A percentile compares a stretch with the other conserved stretches of the same genome.
Evolutionary conservation across 2,797 vertebrate genomes (phyloP).

Genomic region (Phoebastria nigripes): DNA sequence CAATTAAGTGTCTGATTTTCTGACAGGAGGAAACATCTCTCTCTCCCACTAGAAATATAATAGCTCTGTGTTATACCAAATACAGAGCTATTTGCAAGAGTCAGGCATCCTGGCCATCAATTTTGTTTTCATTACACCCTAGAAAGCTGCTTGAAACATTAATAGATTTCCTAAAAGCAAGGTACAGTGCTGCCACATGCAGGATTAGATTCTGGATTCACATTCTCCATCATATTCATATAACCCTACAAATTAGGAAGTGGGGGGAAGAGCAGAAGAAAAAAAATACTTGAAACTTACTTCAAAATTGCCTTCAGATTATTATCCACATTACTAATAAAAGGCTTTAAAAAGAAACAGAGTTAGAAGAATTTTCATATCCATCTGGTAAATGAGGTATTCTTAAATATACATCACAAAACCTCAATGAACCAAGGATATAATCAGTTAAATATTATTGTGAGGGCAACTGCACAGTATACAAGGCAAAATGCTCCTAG

Average conservation of each 20-base stretch:
- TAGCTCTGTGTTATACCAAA: neutral
- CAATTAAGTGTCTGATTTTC: neutral
- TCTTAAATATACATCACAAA: neutral
- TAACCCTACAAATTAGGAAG: neutral
- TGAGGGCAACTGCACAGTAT: neutral
- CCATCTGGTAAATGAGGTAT: neutral
- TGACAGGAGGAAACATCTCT: neutral
- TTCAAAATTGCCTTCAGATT: neutral
- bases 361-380: neutral
- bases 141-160: neutral
- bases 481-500: neutral
- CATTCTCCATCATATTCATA: neutral
- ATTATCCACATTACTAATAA: neutral
- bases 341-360: neutral
- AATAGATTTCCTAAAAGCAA: neutral
- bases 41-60: neutral
- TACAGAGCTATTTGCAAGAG: neutral
- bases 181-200: neutral
- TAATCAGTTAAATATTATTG: neutral
- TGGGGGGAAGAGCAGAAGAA: neutral
- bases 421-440: neutral
- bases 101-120: neutral
- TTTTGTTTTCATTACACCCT: neutral
- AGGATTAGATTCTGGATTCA: neutral
- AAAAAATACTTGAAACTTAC: neutral